phyloP scores from a whole-genome alignment of 2,113 vertebrate genomes.

The Rhea pennata region DNA sequence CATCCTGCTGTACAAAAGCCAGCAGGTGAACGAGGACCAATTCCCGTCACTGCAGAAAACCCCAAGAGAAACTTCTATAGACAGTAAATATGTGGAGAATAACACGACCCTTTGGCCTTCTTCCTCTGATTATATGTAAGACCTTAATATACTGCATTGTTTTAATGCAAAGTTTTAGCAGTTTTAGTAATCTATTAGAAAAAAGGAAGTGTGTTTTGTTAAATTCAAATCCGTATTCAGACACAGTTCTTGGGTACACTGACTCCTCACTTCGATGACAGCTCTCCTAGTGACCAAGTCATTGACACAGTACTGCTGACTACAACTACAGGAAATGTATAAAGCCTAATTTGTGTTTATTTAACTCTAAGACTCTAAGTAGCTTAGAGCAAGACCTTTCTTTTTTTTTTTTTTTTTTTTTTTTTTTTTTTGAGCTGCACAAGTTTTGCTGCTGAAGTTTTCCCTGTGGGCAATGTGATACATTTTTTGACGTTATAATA shows the following conservation, averaged over 20 bases:
- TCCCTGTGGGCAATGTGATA: neutral
- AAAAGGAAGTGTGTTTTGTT: neutral
- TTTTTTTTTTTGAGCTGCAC: neutral
- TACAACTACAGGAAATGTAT: neutral
- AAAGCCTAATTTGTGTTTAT: neutral
- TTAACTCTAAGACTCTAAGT: neutral
- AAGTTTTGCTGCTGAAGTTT: neutral
- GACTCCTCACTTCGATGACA: neutral
- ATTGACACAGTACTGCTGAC: neutral
- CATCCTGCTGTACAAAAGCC: neutral
- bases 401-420: neutral
- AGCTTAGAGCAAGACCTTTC: neutral
- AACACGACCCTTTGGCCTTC: neutral
- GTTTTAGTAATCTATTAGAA: neutral
- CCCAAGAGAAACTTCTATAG: neutral
- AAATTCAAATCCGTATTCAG: neutral
- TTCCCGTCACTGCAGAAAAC: neutral
- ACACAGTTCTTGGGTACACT: fast-evolving
- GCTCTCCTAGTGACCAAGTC: neutral
- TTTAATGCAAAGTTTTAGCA: neutral
- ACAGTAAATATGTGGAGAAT: neutral
- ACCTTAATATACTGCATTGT: neutral
- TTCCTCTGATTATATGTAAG: neutral
- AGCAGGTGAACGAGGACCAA: neutral
- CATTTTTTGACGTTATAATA: neutral